Evolutionary conservation across 2,888 invertebrate species (phyloP).

Genomic region (Trypoxylon attenuatum): DNA sequence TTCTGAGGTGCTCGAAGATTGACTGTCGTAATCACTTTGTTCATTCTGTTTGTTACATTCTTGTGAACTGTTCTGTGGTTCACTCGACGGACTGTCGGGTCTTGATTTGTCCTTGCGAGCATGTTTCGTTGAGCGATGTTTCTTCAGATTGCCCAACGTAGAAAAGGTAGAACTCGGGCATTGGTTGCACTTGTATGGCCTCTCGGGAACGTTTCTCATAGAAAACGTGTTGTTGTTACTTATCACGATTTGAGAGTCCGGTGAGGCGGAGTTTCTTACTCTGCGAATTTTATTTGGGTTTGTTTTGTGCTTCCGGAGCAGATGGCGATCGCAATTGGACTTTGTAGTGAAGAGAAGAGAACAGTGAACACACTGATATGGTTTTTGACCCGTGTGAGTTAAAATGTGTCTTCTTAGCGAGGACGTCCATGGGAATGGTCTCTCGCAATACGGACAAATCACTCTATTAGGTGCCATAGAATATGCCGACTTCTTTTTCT

Average conservation of each 20-base stretch:
- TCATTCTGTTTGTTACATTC: slow-evolving; percentile 64
- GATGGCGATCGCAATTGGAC: slow-evolving; percentile 96
- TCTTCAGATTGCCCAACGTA: slow-evolving; percentile 85
- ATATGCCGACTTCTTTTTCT: slow-evolving; percentile 91
- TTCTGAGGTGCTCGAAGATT: slow-evolving; percentile 66
- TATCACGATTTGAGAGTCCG: slow-evolving; percentile 56
- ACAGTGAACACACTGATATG: slow-evolving; percentile 95
- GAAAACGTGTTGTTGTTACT: slow-evolving; percentile 76
- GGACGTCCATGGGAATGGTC: slow-evolving; percentile 98
- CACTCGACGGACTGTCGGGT: slow-evolving; percentile 69
- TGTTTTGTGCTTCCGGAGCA: slow-evolving; percentile 89
- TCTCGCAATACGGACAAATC: slow-evolving; percentile 93
- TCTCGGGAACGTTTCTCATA: slow-evolving; percentile 83
- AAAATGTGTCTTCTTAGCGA: slow-evolving; percentile 95
- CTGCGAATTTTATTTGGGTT: slow-evolving; percentile 66
- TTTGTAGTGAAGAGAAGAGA: slow-evolving; percentile 96
- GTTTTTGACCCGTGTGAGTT: slow-evolving; percentile 97
- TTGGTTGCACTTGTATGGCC: slow-evolving; percentile 86
- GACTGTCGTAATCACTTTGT: slow-evolving; percentile 71
- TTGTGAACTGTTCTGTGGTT: slow-evolving; percentile 60
- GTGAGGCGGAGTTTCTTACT: slow-evolving; percentile 72
- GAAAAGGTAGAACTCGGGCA: slow-evolving; percentile 91
- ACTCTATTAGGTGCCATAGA: slow-evolving; percentile 96
- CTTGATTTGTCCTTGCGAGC: slow-evolving; percentile 75
- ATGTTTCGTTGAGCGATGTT: slow-evolving; percentile 86